A percentile compares a stretch with the other conserved stretches of the same genome.
phyloP scores from a whole-genome alignment of 2,797 vertebrate species.

The Tadarida brasiliensis region DNA sequence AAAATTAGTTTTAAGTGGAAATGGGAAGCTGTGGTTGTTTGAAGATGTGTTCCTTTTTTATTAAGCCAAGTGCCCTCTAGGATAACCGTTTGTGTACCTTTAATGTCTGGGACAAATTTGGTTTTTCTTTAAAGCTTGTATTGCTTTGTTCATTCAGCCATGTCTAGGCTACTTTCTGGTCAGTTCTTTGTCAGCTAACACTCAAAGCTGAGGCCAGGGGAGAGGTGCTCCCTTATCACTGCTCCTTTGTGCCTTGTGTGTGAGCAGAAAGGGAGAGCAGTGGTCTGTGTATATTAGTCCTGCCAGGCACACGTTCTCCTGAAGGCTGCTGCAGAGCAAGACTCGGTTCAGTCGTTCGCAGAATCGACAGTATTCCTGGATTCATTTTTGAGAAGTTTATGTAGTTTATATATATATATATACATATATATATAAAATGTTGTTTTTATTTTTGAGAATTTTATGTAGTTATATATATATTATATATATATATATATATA shows the following conservation, averaged over 20 bases:
- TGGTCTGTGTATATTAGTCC: slow-evolving; percentile 51
- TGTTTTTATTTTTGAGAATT: no score
- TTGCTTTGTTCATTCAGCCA: slow-evolving; percentile 49
- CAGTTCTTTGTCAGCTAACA: slow-evolving; percentile 27
- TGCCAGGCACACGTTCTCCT: neutral
- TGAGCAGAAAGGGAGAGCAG: slow-evolving; percentile 5
- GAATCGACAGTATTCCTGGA: neutral
- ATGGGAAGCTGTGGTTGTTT: neutral
- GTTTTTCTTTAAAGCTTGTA: slow-evolving; percentile 41
- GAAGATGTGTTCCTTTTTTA: slow-evolving; percentile 52
- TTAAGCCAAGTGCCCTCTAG: neutral
- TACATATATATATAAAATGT: no score
- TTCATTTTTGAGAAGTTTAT: neutral
- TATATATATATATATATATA: no score
- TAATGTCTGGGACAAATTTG: slow-evolving; percentile 1
- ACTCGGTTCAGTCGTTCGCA: neutral
- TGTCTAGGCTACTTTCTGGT: slow-evolving; percentile 67
- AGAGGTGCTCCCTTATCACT: neutral
- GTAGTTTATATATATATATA: neutral
- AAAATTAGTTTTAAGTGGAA: slow-evolving; percentile 71
- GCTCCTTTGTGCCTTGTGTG: slow-evolving; percentile 41
- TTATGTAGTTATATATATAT: no score
- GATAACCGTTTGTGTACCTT: slow-evolving; percentile 58
- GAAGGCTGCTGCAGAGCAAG: neutral
- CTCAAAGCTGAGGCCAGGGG: neutral